Evolutionary conservation across 2,888 invertebrate genomes (phyloP), one percentile per base, ranked within the genome.

Genomic region (Spisula solida): DNA sequence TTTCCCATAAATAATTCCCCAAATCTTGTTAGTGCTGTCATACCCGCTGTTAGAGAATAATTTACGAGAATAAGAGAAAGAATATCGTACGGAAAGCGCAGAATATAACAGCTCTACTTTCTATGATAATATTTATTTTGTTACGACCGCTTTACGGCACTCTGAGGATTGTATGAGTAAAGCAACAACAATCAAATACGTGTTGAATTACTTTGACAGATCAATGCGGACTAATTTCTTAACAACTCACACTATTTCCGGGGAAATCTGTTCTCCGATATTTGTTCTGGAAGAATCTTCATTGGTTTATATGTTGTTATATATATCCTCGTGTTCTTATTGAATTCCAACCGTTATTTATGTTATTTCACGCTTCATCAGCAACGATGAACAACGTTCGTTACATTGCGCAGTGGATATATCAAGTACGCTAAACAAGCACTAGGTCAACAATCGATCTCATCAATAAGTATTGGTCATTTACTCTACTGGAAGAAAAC

Each of bases 271-370:
- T 66, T 25, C 60, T 66, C 60, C 5, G 25, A 25, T 25, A 66
- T 66, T 25, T 66, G 60, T 66, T 66, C 60, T 66, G 1, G 10
- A 6, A 25, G 60, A 66, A 66, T 66, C 60, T 66, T 66, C 25
- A 66, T 66, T 66, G 25, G 60, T 66, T 41, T 41, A 41, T 41
- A 5, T 12, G 25, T 16, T 6, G 34, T 75, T 75, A 31, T 31
- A 41, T 8, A 25, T 5, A 75, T 75, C 16, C 18, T 34, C 16
- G 14, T 8, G 75, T 16, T 75, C 12, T 31, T 75, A 34, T 75
- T 75, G 75, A 75, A 75, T 75, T 14, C 75, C 75, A 34, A 34
- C 34, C 25, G 20, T 31, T 75, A 31, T 75, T 75, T 18, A 75
- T 75, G 34, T 75, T 70, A 31, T 70, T 70, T 70, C 25, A 70